These are phyloP conservation scores for Enteromius afrohamiltoni DNA, from an alignment of 2,797 vertebrate genomes.

Conservation along the genomic window DNA sequence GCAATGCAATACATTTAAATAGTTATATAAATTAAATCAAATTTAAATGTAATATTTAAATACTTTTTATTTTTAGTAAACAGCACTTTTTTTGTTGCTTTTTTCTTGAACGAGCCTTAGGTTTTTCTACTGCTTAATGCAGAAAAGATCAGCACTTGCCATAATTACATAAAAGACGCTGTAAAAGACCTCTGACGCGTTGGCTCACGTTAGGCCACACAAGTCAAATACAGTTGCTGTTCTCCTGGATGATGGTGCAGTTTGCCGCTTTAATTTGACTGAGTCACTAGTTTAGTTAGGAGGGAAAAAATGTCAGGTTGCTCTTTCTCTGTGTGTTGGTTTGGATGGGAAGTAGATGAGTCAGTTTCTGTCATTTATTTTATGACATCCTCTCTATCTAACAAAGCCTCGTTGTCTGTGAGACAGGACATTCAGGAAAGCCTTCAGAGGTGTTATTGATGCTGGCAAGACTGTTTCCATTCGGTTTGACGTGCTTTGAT, in stretches of 20 bases:
- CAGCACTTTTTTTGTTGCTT: neutral
- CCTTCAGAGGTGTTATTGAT: slow-evolving; percentile 72
- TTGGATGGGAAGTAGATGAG: slow-evolving; percentile 3
- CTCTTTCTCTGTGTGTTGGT: neutral
- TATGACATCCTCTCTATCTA: slow-evolving; percentile 52
- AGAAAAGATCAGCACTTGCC: neutral
- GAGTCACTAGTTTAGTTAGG: slow-evolving; percentile 33
- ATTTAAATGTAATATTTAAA: no score
- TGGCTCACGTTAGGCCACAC: neutral
- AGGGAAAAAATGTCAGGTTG: slow-evolving; percentile 61
- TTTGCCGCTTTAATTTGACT: neutral
- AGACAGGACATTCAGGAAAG: slow-evolving; percentile 63
- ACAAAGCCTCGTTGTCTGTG: slow-evolving; percentile 30
- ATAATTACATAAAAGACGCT: neutral
- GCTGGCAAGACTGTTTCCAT: slow-evolving; percentile 70
- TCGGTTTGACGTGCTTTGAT: slow-evolving; percentile 65
- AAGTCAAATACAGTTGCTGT: neutral
- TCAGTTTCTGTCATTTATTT: slow-evolving; percentile 44
- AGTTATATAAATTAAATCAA: no score
- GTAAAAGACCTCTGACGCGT: neutral
- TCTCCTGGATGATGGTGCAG: neutral
- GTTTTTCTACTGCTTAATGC: neutral
- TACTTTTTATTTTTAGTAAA: neutral
- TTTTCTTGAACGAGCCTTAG: no score
- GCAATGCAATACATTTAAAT: no score